Base-by-base conservation (phyloP, 2,888 invertebrate species). In the Lypha dubia region DNA sequence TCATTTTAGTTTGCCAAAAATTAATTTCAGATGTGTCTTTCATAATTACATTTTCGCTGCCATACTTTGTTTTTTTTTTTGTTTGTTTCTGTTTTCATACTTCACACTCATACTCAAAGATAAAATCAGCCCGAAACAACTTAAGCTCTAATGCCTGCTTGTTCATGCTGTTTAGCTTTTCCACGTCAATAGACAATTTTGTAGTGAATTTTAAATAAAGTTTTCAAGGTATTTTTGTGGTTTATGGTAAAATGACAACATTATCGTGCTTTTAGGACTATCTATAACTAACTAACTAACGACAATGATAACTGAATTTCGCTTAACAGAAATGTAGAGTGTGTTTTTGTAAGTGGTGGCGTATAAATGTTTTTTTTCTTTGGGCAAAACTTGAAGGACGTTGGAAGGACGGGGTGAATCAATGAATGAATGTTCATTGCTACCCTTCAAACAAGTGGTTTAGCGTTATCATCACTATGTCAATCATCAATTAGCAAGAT, bases 401-500 rank as follows among this genome's bases (percentile, higher is more conserved):
- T 41, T n/a, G n/a, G n/a, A n/a, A n/a, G n/a, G 11, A 15, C 22
- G 35, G 51, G 20, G 24, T 28, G 28, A 41, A 46, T 24, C 44
- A 35, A 35, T 46, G 20, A 28, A 35, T 67, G 67, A 11, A 32
- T 60, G 28, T 46, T 13, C 35, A 28, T 41, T 49, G 58, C 63
- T n/a, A 49, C 17, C 22, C n/a, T 22, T 68, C 60, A 68, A 58
- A 49, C 38, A 15, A 51, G 56, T 62, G 58, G 67, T 68, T 67
- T 28, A 53, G 60, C 49, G 49, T 49, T 49, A 73, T 79, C 87
- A 88, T 87, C 88, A 87, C 86, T 89, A 89, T 89, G 89, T 88
- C 89, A 90, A 90, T 90, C 90, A 91, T 90, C 90, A 91, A 91
- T 91, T 90, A 90, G 89, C 88, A 90, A 90, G 90, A 91, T 91